Evolutionary conservation across 1,140 invertebrate genomes (phyloP).

Genomic region (Aleiodes sp.): DNA sequence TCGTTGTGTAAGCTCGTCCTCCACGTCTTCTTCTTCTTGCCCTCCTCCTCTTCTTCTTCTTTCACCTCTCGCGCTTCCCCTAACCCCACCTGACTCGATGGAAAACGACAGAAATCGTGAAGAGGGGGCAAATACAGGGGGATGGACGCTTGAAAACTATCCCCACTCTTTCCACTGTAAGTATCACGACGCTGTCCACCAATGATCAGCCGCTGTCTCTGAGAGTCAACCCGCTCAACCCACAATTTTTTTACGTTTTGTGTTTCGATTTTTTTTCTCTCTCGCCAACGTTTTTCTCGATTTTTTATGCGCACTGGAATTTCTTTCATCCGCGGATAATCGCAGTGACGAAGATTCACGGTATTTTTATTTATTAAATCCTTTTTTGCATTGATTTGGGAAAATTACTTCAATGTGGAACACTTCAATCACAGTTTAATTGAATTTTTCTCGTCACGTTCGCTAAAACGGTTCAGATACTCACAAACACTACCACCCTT

Average conservation of each 20-base stretch:
- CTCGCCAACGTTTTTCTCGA: no score
- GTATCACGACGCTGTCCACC: conserved; percentile 52
- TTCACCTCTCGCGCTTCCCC: not conserved
- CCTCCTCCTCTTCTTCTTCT: conserved; percentile 10
- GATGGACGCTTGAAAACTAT: conserved; percentile 29
- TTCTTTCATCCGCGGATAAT: no score
- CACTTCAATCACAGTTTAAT: no score
- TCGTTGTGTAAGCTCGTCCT: not conserved
- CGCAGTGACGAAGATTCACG: no score
- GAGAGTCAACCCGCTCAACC: conserved; percentile 29
- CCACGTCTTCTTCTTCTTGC: conserved; percentile 33
- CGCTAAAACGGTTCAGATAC: not conserved
- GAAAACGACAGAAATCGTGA: conserved; percentile 27
- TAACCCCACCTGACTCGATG: not conserved
- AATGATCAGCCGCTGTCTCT: conserved; percentile 63
- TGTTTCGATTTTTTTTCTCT: no score
- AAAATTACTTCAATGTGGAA: no score
- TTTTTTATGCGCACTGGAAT: no score
- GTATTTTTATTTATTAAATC: no score
- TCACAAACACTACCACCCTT: conserved; percentile 3
- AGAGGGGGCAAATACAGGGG: conserved; percentile 35
- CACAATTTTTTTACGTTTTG: no score
- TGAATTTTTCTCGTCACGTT: no score
- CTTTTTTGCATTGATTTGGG: no score
- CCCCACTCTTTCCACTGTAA: conserved; percentile 38